phyloP scores from a whole-genome alignment of 2,888 invertebrate species.

The Cephalotes varians region DNA sequence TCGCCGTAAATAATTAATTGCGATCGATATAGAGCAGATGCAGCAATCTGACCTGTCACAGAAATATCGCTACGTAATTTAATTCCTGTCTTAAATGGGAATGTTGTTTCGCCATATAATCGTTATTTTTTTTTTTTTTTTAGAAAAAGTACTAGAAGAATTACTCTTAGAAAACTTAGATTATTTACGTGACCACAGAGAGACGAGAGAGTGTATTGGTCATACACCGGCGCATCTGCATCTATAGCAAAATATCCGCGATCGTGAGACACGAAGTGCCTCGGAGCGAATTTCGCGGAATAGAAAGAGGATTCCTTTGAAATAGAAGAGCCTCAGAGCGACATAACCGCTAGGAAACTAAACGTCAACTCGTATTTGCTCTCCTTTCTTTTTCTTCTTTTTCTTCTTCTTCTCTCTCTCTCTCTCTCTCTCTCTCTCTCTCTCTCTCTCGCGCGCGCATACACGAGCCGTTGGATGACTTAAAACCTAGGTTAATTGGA shows the following conservation, averaged over 20 bases:
- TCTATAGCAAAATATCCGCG: slow-evolving; percentile 27
- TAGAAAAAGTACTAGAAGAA: background rate
- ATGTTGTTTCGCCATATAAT: background rate
- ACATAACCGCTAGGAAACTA: slow-evolving; percentile 22
- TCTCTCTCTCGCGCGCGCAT: background rate
- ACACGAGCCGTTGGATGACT: slow-evolving; percentile 64
- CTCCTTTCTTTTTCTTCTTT: background rate
- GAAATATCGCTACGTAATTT: background rate
- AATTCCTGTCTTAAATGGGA: background rate
- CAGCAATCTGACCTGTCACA: background rate
- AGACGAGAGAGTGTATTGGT: background rate
- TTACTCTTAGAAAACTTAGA: no score
- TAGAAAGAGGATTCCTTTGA: slow-evolving; percentile 35
- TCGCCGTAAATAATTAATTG: slow-evolving; percentile 6
- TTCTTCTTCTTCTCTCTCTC: background rate
- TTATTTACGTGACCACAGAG: background rate
- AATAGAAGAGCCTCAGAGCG: slow-evolving; percentile 10
- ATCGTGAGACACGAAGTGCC: slow-evolving; percentile 18
- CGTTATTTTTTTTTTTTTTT: background rate
- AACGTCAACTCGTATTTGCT: slow-evolving; percentile 39
- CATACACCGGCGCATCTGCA: background rate
- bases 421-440: slow-evolving; percentile 3
- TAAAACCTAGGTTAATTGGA: slow-evolving; percentile 79
- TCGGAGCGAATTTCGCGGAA: slow-evolving; percentile 20
- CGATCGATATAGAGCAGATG: background rate